Evolutionary conservation across 1,140 invertebrate species (phyloP), one percentile per base, ranked within the genome.

Genomic region (Halictus rubicundus): DNA sequence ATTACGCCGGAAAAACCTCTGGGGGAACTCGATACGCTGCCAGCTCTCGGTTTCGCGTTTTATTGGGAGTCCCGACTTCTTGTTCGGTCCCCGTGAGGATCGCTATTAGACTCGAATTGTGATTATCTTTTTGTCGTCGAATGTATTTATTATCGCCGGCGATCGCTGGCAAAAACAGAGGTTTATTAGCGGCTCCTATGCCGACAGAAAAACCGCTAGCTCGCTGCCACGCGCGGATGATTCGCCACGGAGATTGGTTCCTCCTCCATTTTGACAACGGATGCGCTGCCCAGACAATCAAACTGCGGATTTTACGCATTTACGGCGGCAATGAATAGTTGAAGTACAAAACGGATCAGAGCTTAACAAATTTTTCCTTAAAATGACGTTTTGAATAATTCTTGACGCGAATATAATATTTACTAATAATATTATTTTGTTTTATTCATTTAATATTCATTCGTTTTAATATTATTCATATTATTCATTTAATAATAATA

Each of bases 1-100:
- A 91, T 90, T 88, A 89, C 87, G 72, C 63, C 69, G 87, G 81
- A 89, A 90, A 90, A 90, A 89, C 84, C 81, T 80, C 68, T 32
- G 49, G n/a, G 52, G 77, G 77, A 79, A 83, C 78, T 74, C 85
- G 81, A 82, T 81, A 85, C 84, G 72, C 64, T 39, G 76, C 27
- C 49, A 49, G 77, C 69, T 84, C 81, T 84, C 82, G 72, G 81
- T 75, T 85, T 87, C 83, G 82, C 81, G 76, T 78, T 82, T 85
- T 72, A 78, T 78, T 72, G 60, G 60, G 69, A 61, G 76, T 63
- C 27, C 76, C 10, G 63, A 75, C 81, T 81, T 77, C 63, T 68
- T 78, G 70, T 70, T 80, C 73, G 5, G 64, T 69, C 21, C 69
- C 25, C 37, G 23, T 32, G 65, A 37, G 63, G 12, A 16, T 64